These are phyloP conservation scores for Rousettus madagascariensis DNA, from an alignment of 2,797 vertebrate species.

Conservation along the genomic window DNA sequence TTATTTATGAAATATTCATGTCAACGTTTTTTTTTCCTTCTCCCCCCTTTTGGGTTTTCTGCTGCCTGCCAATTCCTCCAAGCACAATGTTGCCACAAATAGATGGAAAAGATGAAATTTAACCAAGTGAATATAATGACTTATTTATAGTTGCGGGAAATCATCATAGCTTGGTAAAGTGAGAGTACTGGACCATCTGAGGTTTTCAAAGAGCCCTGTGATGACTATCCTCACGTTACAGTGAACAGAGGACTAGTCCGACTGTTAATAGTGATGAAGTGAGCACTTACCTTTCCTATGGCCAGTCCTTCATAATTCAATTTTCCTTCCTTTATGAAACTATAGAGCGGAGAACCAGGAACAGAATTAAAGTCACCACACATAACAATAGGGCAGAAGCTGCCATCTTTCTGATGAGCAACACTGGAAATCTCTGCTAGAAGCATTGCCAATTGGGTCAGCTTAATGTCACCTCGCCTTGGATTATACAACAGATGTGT, in stretches of 20 bases:
- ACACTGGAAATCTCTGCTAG: conserved; percentile 92
- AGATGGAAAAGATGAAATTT: neutral
- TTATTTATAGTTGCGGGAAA: neutral
- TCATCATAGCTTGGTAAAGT: neutral
- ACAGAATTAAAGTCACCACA: conserved; percentile 98
- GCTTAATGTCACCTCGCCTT: conserved; percentile 95
- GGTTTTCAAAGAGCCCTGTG: neutral
- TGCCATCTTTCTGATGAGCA: conserved; percentile 86
- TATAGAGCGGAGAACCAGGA: conserved; percentile 93
- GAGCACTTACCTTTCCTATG: conserved; percentile 89
- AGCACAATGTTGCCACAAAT: neutral
- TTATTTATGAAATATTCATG: neutral
- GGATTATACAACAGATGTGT: conserved; percentile 98
- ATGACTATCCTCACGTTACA: neutral
- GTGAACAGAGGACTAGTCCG: neutral
- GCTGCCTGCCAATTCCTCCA: neutral
- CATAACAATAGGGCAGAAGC: conserved; percentile 89
- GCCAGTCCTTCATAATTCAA: conserved; percentile 91
- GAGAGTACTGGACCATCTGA: neutral
- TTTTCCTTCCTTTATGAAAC: conserved; percentile 91
- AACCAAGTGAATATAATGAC: neutral
- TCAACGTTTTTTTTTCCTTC: neutral
- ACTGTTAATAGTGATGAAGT: neutral
- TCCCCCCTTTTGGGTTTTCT: neutral
- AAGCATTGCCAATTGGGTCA: conserved; percentile 95